Evolutionary conservation across 2,888 invertebrate species (phyloP), one percentile per base, ranked within the genome.

Genomic region (Drosophila paracracens): DNA sequence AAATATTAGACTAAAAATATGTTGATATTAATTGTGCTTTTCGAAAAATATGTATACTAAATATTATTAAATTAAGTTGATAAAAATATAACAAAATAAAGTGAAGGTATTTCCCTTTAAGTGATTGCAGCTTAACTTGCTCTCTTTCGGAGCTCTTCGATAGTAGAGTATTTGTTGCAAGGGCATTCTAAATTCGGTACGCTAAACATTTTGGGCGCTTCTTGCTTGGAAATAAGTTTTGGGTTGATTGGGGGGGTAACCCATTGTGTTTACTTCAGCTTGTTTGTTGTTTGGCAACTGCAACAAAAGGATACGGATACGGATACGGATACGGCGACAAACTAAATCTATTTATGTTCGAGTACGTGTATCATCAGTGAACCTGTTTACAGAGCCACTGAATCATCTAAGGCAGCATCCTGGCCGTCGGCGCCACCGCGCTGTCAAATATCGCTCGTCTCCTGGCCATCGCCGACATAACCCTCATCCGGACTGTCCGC

Each of bases 401-500:
- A 92, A 79, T 93, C 92, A 74, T 92, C 92, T 80, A 92, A 91
- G 81, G 90, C 90, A 74, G 79, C 88, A 80, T 80, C 79, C 89
- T 71, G 80, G 60, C 63, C 81, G 59, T 79, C 82, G 67, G 75
- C 79, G 51, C 62, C 66, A 46, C 56, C 60, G 51, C 89, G 91
- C 78, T 91, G 95, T 96, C 95, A 96, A 94, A 96, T 96, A 91
- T 96, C 96, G 88, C 95, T 95, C 72, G 95, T 95, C 90, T 95
- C 95, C 58, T 94, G 94, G 35, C 93, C 94, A 83, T 97, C 97
- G 46, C 97, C 97, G 63, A 97, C 97, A 92, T 97, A 97, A 25
- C 97, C 97, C 93, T 97, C 97, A 92, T 97, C 97, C 43, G 97
- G 97, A 93, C 97, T 97, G 90, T 97, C 97, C 25, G 96, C 96